Percentiles rank a stretch among this genome's conserved stretches.
phyloP scores from a whole-genome alignment of 2,888 invertebrate genomes.

The Syrista parreyssii region DNA sequence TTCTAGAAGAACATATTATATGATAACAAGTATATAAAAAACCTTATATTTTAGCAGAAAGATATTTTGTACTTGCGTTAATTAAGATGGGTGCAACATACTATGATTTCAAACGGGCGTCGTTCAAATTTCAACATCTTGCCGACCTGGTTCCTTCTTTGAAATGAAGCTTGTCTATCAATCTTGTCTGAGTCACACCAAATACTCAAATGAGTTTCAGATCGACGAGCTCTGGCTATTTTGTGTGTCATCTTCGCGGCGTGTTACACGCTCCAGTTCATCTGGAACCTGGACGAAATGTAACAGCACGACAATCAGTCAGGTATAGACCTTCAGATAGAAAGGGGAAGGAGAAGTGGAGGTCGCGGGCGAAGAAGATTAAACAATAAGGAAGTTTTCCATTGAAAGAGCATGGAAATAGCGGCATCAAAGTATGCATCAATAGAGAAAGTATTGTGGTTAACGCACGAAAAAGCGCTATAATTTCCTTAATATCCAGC shows the following conservation, averaged over 20 bases:
- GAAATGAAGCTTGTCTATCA: background rate
- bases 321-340: background rate
- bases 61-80: background rate
- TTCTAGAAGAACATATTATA: background rate
- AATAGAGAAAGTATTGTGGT: background rate
- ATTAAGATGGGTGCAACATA: background rate
- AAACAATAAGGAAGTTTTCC: background rate
- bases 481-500: background rate
- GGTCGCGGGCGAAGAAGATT: background rate
- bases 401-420: background rate
- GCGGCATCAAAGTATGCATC: background rate
- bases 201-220: slow-evolving; percentile 16
- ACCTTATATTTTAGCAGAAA: background rate
- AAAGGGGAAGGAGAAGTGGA: background rate
- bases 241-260: slow-evolving; percentile 19
- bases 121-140: background rate
- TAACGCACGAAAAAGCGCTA: background rate
- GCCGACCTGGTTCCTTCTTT: slow-evolving; percentile 2
- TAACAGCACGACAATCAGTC: background rate
- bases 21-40: background rate
- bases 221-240: slow-evolving; percentile 12
- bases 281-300: background rate
- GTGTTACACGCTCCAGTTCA: slow-evolving; percentile 21
- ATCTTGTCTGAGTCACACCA: background rate
- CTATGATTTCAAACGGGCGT: background rate